phyloP scores from a whole-genome alignment of 2,113 vertebrate genomes.

The Athene cunicularia region DNA sequence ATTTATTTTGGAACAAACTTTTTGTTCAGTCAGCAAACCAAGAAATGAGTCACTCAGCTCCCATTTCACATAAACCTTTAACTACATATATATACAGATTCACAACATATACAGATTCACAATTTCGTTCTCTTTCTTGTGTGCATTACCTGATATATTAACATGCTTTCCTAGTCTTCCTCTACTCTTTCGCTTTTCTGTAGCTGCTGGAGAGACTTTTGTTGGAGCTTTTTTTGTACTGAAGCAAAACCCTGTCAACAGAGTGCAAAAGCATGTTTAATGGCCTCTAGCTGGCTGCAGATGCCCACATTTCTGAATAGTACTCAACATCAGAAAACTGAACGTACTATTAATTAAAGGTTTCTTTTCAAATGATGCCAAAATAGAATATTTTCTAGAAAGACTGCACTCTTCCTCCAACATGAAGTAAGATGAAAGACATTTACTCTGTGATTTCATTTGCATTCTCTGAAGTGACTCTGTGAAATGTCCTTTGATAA shows the following conservation, averaged over 20 bases:
- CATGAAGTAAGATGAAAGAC: slow-evolving; percentile 52
- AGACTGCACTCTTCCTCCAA: slow-evolving; percentile 15
- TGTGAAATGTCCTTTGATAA: slow-evolving; percentile 49
- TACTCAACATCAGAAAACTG: slow-evolving; percentile 63
- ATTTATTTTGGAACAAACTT: not conserved
- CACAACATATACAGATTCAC: not conserved
- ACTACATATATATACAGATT: not conserved
- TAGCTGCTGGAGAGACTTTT: slow-evolving; percentile 62
- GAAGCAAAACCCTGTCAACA: slow-evolving; percentile 60
- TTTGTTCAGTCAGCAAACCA: not conserved
- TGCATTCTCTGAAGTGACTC: slow-evolving; percentile 65
- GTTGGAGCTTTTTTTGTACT: slow-evolving; percentile 31
- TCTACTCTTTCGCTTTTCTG: slow-evolving; percentile 21
- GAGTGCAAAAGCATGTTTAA: slow-evolving; percentile 58
- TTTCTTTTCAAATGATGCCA: slow-evolving; percentile 53
- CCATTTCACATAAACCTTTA: not conserved
- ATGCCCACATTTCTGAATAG: slow-evolving; percentile 62
- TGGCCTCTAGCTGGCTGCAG: slow-evolving; percentile 59
- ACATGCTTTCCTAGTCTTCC: slow-evolving; percentile 44
- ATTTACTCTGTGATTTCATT: slow-evolving; percentile 57
- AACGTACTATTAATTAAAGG: slow-evolving; percentile 59
- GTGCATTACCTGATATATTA: slow-evolving; percentile 23
- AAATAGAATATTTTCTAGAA: slow-evolving; percentile 49
- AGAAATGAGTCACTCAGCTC: not conserved
- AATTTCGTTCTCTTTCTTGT: not conserved